Conservation (phyloP, 1,140 invertebrate genomes). For the Venustaconcha ellipsiformis region DNA sequence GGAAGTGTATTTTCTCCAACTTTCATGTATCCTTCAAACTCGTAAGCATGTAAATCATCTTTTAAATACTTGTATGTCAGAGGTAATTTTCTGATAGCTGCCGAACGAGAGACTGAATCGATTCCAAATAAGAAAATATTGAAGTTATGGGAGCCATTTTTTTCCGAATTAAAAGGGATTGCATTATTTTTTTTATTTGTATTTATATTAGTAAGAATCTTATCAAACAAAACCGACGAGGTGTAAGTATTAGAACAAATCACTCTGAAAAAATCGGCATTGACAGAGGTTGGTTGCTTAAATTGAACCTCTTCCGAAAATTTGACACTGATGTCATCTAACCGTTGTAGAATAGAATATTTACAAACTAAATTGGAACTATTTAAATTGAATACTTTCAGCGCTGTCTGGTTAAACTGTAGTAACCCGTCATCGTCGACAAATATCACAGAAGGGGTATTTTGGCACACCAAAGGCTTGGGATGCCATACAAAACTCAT, state of each 20-base stretch:
- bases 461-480: constrained; percentile 74
- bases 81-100: constrained; percentile 85
- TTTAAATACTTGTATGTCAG: constrained; percentile 76
- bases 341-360: constrained; percentile 20
- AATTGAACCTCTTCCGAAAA: constrained; percentile 54
- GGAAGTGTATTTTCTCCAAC: constrained; percentile 46
- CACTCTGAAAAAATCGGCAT: constrained; percentile 68
- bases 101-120: constrained; percentile 84
- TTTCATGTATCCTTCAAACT: constrained; percentile 65
- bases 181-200: background rate
- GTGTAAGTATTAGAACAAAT: constrained; percentile 58
- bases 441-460: constrained; percentile 67
- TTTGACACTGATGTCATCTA: constrained; percentile 51
- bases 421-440: constrained; percentile 50
- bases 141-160: background rate
- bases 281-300: constrained; percentile 45
- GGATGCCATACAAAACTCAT: constrained; percentile 73
- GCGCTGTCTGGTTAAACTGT: constrained; percentile 50
- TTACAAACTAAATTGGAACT: constrained; percentile 57
- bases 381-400: constrained; percentile 36
- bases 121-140: no score
- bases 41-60: constrained; percentile 47
- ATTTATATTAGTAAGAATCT: constrained; percentile 38
- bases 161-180: background rate
- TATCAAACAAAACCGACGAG: constrained; percentile 54